Conservation (phyloP, 1,140 invertebrate species). For the Diorhabda carinulata region DNA sequence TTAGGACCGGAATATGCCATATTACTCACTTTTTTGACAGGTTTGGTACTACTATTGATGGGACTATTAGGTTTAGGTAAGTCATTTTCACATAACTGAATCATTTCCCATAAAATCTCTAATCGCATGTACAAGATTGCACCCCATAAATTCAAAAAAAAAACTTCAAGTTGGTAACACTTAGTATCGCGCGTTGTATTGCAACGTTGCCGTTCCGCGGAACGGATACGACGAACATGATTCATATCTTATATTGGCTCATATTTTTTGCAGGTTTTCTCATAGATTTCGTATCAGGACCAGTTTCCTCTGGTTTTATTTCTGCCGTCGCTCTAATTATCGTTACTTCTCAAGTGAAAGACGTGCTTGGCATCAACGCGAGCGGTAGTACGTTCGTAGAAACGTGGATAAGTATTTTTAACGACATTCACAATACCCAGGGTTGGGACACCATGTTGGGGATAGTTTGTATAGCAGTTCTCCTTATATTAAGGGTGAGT, state of each 20-base stretch:
- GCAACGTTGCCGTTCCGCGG: too few relatives aligned
- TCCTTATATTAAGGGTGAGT: constrained; percentile 67
- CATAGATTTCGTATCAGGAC: constrained; percentile 89
- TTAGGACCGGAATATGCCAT: constrained; percentile 71
- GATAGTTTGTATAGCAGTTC: constrained; percentile 64
- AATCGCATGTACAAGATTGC: too few relatives aligned
- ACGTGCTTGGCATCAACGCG: constrained; percentile 73
- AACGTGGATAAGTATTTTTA: constrained; percentile 64
- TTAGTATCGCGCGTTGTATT: too few relatives aligned
- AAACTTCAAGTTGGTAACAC: too few relatives aligned
- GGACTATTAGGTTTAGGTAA: constrained; percentile 81
- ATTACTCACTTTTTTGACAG: constrained; percentile 73
- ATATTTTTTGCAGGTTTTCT: constrained; percentile 69
- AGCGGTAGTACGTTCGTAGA: constrained; percentile 69
- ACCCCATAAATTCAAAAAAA: too few relatives aligned
- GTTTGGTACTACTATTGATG: constrained; percentile 78
- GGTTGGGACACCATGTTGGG: constrained; percentile 68
- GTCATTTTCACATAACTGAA: constrained; percentile 11
- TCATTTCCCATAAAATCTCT: too few relatives aligned
- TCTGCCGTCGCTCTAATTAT: constrained; percentile 90
- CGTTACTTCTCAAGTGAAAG: constrained; percentile 82
- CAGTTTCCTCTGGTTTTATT: constrained; percentile 90
- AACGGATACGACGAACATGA: too few relatives aligned
- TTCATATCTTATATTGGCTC: not conserved
- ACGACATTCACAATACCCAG: constrained; percentile 58